A percentile compares a stretch with the other conserved stretches of the same genome.
phyloP scores from a whole-genome alignment of 2,797 vertebrate species.

The Echeneis naucrates region DNA sequence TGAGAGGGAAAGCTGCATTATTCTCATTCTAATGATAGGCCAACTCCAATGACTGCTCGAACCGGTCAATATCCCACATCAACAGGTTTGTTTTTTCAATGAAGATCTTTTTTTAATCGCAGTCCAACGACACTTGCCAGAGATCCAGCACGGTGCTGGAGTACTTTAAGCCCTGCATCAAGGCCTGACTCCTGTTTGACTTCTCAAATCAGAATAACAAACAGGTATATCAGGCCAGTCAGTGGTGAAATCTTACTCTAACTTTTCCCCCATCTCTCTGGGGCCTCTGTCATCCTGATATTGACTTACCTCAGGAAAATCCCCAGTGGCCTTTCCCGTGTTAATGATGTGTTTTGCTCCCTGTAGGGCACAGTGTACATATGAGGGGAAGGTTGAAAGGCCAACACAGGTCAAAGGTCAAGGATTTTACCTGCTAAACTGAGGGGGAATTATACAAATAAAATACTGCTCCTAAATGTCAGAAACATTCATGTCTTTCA shows the following conservation, averaged over 20 bases:
- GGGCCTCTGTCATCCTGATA: slow-evolving; percentile 47
- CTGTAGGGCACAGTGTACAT: slow-evolving; percentile 17
- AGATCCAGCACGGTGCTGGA: no score
- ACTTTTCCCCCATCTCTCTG: slow-evolving; percentile 1
- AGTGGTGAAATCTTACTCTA: slow-evolving; percentile 43
- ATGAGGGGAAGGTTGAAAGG: slow-evolving; percentile 14
- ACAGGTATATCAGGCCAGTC: slow-evolving; percentile 30
- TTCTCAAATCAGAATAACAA: slow-evolving; percentile 46
- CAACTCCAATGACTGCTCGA: no score
- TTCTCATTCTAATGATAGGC: no score
- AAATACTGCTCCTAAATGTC: background rate
- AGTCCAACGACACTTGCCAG: no score
- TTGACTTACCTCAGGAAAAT: slow-evolving; percentile 45
- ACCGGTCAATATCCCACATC: no score
- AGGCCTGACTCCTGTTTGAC: slow-evolving; percentile 28
- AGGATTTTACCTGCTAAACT: background rate
- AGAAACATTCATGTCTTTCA: background rate
- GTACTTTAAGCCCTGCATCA: no score
- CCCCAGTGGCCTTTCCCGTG: slow-evolving; percentile 25
- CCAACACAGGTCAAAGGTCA: background rate
- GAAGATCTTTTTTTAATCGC: no score
- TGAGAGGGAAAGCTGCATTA: no score
- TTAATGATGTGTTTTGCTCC: slow-evolving; percentile 33
- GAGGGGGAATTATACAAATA: background rate
- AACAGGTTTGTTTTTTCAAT: no score